Percentiles rank a stretch among this genome's conserved stretches.
Conservation (phyloP, 2,888 invertebrate species). For the Pristionchus arcanus region DNA sequence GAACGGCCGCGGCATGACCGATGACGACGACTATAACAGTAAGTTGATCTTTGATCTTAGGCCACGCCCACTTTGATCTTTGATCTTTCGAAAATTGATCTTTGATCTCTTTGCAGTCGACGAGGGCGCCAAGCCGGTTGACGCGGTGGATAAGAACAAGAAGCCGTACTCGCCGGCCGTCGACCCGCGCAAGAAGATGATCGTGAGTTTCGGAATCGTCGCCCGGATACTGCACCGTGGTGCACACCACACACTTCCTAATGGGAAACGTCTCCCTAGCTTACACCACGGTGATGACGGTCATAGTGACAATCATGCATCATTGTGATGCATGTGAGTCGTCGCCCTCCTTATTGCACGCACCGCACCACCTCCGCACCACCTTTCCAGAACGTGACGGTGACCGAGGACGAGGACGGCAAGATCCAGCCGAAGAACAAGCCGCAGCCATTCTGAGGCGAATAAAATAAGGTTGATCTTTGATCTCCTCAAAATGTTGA, state of each 20-base stretch:
- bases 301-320: too few species aligned
- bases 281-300: not conserved
- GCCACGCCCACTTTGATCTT: not conserved
- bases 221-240: not conserved
- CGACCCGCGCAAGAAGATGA: conserved; percentile 17
- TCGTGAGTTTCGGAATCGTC: conserved; percentile 25
- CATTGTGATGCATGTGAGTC: not conserved
- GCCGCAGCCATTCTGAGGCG: conserved; percentile 12
- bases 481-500: not conserved
- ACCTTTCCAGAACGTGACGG: conserved; percentile 10
- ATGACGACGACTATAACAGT: conserved; percentile 33
- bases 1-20: conserved; percentile 13
- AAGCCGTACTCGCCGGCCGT: not conserved
- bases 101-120: conserved; percentile 28
- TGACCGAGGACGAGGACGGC: conserved; percentile 28
- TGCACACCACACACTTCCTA: not conserved
- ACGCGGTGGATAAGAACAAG: conserved; percentile 30
- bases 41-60: not conserved
- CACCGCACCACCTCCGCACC: not conserved
- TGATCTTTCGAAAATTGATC: not conserved
- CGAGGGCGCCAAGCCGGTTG: conserved; percentile 46
- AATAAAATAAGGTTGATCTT: not conserved
- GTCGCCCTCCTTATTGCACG: not conserved
- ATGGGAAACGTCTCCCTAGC: not conserved
- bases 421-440: not conserved